Conservation (phyloP, 2,113 vertebrate species). For the Ceyx cyanopectus region DNA sequence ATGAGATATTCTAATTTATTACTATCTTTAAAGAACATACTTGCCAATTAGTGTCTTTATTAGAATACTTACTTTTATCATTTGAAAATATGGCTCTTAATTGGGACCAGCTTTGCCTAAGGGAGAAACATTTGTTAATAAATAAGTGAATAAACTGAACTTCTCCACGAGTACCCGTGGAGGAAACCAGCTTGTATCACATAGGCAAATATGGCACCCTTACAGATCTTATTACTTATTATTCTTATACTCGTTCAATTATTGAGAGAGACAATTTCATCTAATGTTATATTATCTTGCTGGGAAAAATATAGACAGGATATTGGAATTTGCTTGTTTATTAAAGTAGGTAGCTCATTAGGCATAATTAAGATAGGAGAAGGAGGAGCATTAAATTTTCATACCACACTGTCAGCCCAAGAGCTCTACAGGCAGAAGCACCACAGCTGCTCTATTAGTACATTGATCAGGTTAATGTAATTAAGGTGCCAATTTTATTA, state of each 20-base stretch:
- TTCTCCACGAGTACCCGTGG: neutral
- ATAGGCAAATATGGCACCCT: neutral
- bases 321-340: constrained; percentile 59
- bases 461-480: constrained; percentile 16
- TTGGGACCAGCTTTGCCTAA: constrained; percentile 63
- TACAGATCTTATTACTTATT: constrained; percentile 1
- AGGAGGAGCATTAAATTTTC: constrained; percentile 52
- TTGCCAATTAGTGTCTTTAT: constrained; percentile 75
- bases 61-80: constrained; percentile 68
- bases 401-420: neutral
- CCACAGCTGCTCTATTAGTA: neutral
- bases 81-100: constrained; percentile 68
- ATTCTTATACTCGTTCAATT: constrained; percentile 18
- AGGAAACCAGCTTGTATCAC: neutral
- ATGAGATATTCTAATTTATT: constrained; percentile 60
- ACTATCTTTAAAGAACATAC: constrained; percentile 70
- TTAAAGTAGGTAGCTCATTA: constrained; percentile 70
- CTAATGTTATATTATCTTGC: constrained; percentile 36
- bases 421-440: constrained; percentile 10
- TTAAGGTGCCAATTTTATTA: neutral
- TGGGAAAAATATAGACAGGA: constrained; percentile 25
- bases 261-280: constrained; percentile 36
- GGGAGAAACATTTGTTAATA: constrained; percentile 66
- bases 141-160: constrained; percentile 65
- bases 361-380: constrained; percentile 63